phyloP scores from a whole-genome alignment of 2,888 invertebrate genomes.

The Erpobdella octoculata region DNA sequence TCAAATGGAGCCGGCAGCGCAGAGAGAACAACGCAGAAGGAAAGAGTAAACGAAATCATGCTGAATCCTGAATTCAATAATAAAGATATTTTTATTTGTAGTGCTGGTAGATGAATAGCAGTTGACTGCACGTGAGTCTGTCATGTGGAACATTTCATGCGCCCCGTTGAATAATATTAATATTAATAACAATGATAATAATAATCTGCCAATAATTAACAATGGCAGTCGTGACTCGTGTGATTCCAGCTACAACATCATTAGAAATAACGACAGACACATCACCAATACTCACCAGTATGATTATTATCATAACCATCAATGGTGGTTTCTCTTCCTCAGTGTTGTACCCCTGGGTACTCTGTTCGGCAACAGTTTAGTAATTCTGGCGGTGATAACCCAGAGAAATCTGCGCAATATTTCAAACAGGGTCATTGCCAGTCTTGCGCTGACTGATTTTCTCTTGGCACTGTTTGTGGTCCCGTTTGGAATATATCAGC shows the following conservation, averaged over 20 bases:
- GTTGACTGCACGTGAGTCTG: too few relatives aligned
- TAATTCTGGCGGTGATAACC: constrained; percentile 10
- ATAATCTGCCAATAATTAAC: too few relatives aligned
- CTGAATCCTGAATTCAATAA: too few relatives aligned
- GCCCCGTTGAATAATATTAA: too few relatives aligned
- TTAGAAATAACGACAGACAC: too few relatives aligned
- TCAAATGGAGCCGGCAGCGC: too few relatives aligned
- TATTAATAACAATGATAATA: too few relatives aligned
- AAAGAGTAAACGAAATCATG: too few relatives aligned
- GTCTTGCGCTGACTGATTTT: constrained; percentile 38
- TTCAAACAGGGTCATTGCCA: constrained; percentile 39
- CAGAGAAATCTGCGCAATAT: constrained; percentile 34
- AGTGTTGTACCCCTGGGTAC: not conserved
- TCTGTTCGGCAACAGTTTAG: constrained; percentile 4
- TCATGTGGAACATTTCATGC: too few relatives aligned
- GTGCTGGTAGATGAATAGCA: too few relatives aligned
- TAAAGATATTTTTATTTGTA: too few relatives aligned
- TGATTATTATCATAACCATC: not conserved
- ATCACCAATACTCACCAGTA: not conserved
- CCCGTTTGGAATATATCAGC: constrained; percentile 37
- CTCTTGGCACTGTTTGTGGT: constrained; percentile 38
- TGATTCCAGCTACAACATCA: not conserved
- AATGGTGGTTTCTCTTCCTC: constrained; percentile 3
- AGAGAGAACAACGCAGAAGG: too few relatives aligned
- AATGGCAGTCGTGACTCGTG: not conserved